These are phyloP conservation scores for Monochamus alternatus DNA, from an alignment of 2,888 invertebrate genomes.

Conservation along the genomic window DNA sequence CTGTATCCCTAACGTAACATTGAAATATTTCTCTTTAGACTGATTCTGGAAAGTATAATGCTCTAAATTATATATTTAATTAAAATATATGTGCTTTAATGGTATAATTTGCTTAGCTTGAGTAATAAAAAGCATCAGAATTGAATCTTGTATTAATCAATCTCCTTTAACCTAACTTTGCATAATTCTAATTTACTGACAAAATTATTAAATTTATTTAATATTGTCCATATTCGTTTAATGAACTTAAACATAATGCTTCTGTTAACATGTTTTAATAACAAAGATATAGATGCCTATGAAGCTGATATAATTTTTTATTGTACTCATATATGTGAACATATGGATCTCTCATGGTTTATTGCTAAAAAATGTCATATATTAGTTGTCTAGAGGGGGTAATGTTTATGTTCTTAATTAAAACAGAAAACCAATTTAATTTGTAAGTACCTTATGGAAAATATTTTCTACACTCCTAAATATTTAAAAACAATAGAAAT, in stretches of 20 bases:
- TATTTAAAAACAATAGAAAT: too few species aligned
- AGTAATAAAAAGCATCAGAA: conserved; percentile 39
- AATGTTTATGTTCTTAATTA: too few species aligned
- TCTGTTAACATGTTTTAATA: neutral
- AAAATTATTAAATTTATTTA: neutral
- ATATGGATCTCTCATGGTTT: too few species aligned
- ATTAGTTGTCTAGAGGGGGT: neutral
- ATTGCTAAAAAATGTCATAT: neutral
- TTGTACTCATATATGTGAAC: too few species aligned
- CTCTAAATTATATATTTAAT: conserved; percentile 19
- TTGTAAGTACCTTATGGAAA: too few species aligned
- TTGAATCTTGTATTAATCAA: conserved; percentile 34
- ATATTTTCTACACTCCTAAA: too few species aligned
- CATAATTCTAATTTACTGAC: neutral
- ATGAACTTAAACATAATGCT: conserved; percentile 31
- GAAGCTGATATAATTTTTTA: too few species aligned
- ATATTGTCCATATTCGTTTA: neutral
- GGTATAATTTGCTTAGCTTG: conserved; percentile 42
- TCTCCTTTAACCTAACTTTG: conserved; percentile 24
- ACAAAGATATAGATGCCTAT: too few species aligned
- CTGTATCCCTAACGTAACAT: neutral
- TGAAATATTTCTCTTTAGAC: conserved; percentile 25
- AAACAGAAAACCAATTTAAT: too few species aligned
- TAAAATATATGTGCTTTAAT: conserved; percentile 25
- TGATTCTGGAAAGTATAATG: conserved; percentile 11